A percentile compares a stretch with the other conserved stretches of the same genome.
Conservation (phyloP, 2,888 invertebrate genomes). For the Capitulum mitella region DNA sequence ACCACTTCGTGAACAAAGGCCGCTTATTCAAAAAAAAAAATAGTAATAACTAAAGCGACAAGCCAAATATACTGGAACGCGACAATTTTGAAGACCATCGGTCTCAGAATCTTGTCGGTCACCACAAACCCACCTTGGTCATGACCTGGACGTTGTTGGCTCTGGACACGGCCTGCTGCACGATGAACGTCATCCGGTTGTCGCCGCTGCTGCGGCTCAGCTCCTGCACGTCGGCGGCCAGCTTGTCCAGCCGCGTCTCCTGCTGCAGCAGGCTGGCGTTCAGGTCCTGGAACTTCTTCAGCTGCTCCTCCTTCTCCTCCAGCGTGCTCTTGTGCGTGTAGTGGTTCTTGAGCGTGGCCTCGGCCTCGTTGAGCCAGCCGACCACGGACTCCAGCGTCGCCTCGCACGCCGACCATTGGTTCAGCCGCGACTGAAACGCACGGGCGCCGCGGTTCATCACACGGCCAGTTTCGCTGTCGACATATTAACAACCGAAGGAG, state of each 20-base stretch:
- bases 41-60: too few species aligned
- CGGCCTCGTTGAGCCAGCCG: conserved; percentile 77
- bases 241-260: conserved; percentile 76
- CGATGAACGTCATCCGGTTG: conserved; percentile 71
- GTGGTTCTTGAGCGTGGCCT: conserved; percentile 67
- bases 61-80: too few species aligned
- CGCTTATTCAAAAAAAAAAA: too few species aligned
- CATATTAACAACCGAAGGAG: too few species aligned
- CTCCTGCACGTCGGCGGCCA: conserved; percentile 77
- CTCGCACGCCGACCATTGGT: conserved; percentile 88
- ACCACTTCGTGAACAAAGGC: too few species aligned
- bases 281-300: conserved; percentile 79
- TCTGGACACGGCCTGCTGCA: conserved; percentile 80
- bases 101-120: too few species aligned
- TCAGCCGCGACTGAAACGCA: conserved; percentile 70
- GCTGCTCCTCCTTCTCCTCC: conserved; percentile 83
- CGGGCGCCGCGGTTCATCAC: too few species aligned
- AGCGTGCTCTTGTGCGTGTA: conserved; percentile 72
- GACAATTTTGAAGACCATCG: too few species aligned
- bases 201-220: conserved; percentile 73
- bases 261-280: conserved; percentile 70
- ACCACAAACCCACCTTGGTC: conserved; percentile 58
- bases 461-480: too few species aligned
- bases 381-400: conserved; percentile 71
- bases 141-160: conserved; percentile 84